phyloP scores from a whole-genome alignment of 2,888 invertebrate genomes.

The Ophraella communa region DNA sequence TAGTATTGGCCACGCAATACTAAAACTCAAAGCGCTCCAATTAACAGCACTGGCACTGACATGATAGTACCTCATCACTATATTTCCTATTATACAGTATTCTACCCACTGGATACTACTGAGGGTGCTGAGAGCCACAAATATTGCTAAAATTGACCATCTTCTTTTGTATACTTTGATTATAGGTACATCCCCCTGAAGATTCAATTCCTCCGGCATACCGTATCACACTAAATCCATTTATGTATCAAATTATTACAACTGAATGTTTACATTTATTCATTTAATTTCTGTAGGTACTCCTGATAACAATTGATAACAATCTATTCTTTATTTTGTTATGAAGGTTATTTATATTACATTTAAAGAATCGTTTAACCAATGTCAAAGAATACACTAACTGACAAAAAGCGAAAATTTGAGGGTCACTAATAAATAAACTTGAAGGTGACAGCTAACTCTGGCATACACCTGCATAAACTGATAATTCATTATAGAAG shows the following conservation, averaged over 20 bases:
- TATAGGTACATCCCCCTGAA: not conserved
- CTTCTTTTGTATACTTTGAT: slow-evolving; percentile 62
- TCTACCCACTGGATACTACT: slow-evolving; percentile 96
- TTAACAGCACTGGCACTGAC: slow-evolving; percentile 77
- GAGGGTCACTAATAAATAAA: too few species aligned
- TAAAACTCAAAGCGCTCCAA: slow-evolving; percentile 96
- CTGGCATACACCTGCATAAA: too few species aligned
- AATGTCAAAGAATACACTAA: too few species aligned
- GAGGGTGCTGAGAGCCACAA: slow-evolving; percentile 84
- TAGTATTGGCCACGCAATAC: slow-evolving; percentile 92
- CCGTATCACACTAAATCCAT: not conserved
- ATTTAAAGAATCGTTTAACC: too few species aligned
- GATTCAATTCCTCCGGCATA: not conserved
- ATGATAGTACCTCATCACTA: slow-evolving; percentile 76
- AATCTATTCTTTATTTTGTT: too few species aligned
- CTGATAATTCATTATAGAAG: too few species aligned
- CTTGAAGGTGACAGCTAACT: too few species aligned
- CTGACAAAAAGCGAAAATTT: too few species aligned
- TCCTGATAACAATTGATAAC: not conserved
- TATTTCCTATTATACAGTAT: slow-evolving; percentile 88
- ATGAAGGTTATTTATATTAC: too few species aligned
- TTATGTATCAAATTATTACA: not conserved
- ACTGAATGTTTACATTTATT: too few species aligned
- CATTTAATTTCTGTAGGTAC: not conserved
- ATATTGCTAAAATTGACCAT: slow-evolving; percentile 84